These are phyloP conservation scores for Teleogryllus occipitalis DNA, from an alignment of 1,140 invertebrate genomes.

Conservation along the genomic window DNA sequence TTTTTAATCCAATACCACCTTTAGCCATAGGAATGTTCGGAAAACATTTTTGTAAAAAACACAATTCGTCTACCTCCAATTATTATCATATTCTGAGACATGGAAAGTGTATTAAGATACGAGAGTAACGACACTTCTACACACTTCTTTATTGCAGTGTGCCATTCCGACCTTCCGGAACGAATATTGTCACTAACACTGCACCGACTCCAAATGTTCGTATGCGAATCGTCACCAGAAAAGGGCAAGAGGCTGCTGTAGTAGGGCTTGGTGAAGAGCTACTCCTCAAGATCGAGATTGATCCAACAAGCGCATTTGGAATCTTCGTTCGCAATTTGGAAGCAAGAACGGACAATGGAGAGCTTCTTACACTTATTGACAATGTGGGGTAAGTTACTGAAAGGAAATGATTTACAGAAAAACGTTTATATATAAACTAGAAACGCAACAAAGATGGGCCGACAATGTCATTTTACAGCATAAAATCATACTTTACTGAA, in stretches of 20 bases:
- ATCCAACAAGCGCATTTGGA: conserved; percentile 39
- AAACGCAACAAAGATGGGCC: too few species aligned
- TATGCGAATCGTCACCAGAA: conserved; percentile 40
- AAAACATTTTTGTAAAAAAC: too few species aligned
- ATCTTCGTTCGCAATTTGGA: conserved; percentile 45
- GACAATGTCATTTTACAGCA: too few species aligned
- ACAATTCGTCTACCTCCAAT: too few species aligned
- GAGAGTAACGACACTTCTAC: not conserved
- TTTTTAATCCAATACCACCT: too few species aligned
- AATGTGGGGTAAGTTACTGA: conserved; percentile 36
- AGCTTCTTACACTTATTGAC: conserved; percentile 42
- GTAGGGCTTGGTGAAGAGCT: conserved; percentile 43
- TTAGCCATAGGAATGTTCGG: too few species aligned
- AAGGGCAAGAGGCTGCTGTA: conserved; percentile 38
- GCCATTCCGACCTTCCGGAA: conserved; percentile 33
- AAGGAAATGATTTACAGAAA: too few species aligned
- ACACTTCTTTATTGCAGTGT: conserved; percentile 26
- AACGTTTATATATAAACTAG: too few species aligned
- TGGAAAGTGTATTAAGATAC: not conserved
- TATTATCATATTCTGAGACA: not conserved
- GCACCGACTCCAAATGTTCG: conserved; percentile 43
- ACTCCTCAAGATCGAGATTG: conserved; percentile 41
- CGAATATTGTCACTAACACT: conserved; percentile 42
- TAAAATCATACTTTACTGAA: too few species aligned
- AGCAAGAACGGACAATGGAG: conserved; percentile 43